A percentile compares a stretch with the other conserved stretches of the same genome.
Evolutionary conservation across 2,888 invertebrate genomes (phyloP).

Genomic region (Nesidiocoris tenuis): DNA sequence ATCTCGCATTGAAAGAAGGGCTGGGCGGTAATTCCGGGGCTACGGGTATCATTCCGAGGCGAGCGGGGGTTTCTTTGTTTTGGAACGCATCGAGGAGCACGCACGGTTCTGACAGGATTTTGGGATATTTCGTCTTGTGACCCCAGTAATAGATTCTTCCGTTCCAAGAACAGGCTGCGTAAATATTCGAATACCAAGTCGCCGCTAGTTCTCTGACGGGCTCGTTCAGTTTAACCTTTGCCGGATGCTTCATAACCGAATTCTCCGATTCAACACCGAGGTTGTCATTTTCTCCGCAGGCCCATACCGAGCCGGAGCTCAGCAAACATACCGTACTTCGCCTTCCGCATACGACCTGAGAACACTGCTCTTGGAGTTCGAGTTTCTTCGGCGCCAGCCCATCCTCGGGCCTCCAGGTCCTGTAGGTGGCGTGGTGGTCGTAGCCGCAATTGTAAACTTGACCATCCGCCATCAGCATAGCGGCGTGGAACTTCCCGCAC

Average conservation of each 20-base stretch:
- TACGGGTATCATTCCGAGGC: constrained; percentile 26
- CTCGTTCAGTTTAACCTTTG: constrained; percentile 19
- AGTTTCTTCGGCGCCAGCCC: constrained; percentile 23
- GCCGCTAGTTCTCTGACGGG: constrained; percentile 31
- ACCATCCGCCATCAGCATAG: constrained; percentile 15
- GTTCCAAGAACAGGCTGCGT: constrained; percentile 16
- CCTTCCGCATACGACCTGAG: constrained; percentile 31
- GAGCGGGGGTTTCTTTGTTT: constrained; percentile 29
- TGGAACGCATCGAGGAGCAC: constrained; percentile 15
- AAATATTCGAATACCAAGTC: constrained; percentile 29
- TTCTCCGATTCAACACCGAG: constrained; percentile 35
- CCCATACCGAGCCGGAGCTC: constrained; percentile 11
- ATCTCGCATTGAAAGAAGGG: constrained; percentile 13
- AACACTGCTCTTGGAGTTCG: constrained; percentile 11
- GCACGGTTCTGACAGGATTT: constrained; percentile 3
- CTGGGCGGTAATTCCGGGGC: constrained; percentile 16
- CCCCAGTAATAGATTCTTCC: constrained; percentile 31
- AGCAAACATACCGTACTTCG: constrained; percentile 25
- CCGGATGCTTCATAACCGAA: constrained; percentile 27
- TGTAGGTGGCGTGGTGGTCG: constrained; percentile 27
- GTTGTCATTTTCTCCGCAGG: constrained; percentile 35
- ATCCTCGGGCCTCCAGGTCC: constrained; percentile 21
- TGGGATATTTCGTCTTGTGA: constrained; percentile 15
- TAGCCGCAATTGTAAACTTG: constrained; percentile 30
- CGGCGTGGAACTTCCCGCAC: constrained; percentile 24